phyloP scores from a whole-genome alignment of 2,888 invertebrate genomes.

The Agriopis leucophaearia region DNA sequence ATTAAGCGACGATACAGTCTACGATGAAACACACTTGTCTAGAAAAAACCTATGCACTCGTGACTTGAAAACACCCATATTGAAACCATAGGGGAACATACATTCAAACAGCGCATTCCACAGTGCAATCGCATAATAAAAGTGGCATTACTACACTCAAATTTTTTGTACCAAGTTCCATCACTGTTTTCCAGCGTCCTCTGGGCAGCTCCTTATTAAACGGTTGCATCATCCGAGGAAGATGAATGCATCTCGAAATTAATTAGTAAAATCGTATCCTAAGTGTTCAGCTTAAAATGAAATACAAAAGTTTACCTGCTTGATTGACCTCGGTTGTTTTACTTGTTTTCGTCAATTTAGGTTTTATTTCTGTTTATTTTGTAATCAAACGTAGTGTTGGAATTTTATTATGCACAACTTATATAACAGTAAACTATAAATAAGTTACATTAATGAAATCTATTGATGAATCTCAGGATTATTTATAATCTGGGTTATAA shows the following conservation, averaged over 20 bases:
- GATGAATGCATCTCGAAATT: constrained; percentile 81
- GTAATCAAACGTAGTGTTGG: neutral
- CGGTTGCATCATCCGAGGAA: constrained; percentile 74
- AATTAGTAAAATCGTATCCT: constrained; percentile 81
- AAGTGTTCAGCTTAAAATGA: constrained; percentile 62
- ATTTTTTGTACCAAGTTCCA: neutral
- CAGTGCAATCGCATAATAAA: too few species aligned
- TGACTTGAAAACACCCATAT: too few species aligned
- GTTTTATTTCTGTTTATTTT: neutral
- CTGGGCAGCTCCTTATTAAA: constrained; percentile 69
- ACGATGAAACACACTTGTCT: too few species aligned
- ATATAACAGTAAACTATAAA: too few species aligned
- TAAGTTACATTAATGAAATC: too few species aligned
- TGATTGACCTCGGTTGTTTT: constrained; percentile 58
- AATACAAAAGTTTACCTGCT: constrained; percentile 53
- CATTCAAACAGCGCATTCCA: too few species aligned
- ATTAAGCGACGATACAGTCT: too few species aligned
- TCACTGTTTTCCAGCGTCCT: constrained; percentile 20
- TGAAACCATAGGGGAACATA: too few species aligned
- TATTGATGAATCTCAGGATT: too few species aligned
- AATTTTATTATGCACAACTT: too few species aligned
- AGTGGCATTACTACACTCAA: neutral
- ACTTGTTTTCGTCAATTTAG: constrained; percentile 6
- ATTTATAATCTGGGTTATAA: too few species aligned
- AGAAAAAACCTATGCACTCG: too few species aligned